Evolutionary conservation across 2,113 vertebrate genomes (phyloP), one percentile per base, ranked within the genome.

Genomic region (Emydura subglobosa): DNA sequence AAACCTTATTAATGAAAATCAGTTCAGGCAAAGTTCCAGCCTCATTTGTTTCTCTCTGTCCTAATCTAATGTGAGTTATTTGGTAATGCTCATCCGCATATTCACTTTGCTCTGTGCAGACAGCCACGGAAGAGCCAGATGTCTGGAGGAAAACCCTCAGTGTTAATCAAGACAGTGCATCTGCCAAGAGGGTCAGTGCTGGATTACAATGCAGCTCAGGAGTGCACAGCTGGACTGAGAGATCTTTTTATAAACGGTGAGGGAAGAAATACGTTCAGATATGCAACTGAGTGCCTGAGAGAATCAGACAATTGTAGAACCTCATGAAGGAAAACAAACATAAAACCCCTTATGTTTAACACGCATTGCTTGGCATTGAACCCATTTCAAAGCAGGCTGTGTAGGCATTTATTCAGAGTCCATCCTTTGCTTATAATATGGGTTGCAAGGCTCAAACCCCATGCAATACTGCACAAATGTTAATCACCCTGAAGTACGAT

Each of bases 401-500:
- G 0, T 83, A 93, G 50, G 87, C 91, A 85, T 94, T 96, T 96
- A 91, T 91, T 97, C 87, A 59, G 85, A 91, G 93, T 83, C 31
- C 21, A 4, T 83, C 93, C 96, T 96, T 96, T 85, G 96, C 97
- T 95, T 95, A 86, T 59, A 42, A 68, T 13, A 25, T 25, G 21
- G 25, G 50, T 74, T 1, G 13, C 0, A 61, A 95, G 92, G 93
- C 87, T 93, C 96, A 97, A 87, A 83, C 96, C 95, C 96, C 96
- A 93, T 92, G 92, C 96, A 96, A 96, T 96, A 86, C 94, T 83
- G 93, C 83, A 50, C 74, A 79, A 8, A 0, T 72, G 47, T 91
- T 94, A 93, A 85, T 92, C 89, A 85, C 95, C 86, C n/a, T 53
- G 96, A 94, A 97, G 97, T 86, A 90, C 29, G 92, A 96, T 94